Evolutionary conservation across 35 echinoderm and acorn worm genomes (phyloP).

Genomic region (Hemicentrotus pulcherrimus): DNA sequence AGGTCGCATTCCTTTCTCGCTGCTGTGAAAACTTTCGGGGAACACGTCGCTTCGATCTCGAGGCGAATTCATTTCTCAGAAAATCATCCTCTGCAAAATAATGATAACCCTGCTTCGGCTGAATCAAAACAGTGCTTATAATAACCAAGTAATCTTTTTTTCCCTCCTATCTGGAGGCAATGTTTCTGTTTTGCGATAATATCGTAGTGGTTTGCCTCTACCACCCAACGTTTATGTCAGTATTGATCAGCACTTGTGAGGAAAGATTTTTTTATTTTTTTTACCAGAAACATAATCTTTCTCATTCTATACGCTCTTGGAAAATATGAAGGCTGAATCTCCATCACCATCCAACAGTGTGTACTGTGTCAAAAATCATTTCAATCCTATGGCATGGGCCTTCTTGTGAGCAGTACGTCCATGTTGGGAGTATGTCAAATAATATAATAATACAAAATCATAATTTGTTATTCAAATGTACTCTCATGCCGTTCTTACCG

Average conservation of each 20-base stretch:
- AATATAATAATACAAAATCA: too few relatives aligned
- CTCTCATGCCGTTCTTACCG: too few relatives aligned
- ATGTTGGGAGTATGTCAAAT: too few relatives aligned
- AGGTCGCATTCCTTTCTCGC: neutral
- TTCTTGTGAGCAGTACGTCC: too few relatives aligned
- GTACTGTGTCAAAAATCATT: too few relatives aligned
- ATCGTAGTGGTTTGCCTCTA: neutral
- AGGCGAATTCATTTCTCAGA: neutral
- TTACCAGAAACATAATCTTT: neutral
- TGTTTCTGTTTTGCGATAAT: neutral
- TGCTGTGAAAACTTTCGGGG: neutral
- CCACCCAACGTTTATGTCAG: neutral
- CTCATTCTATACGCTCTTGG: too few relatives aligned
- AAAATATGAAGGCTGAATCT: too few relatives aligned
- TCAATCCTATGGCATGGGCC: too few relatives aligned
- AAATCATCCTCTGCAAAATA: neutral
- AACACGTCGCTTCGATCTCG: neutral
- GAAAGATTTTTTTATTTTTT: neutral
- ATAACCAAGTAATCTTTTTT: neutral
- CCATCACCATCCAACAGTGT: too few relatives aligned
- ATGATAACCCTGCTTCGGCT: neutral
- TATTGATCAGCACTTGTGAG: neutral
- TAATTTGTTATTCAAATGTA: too few relatives aligned
- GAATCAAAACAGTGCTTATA: neutral
- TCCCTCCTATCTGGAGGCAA: neutral